Evolutionary conservation across 2,113 vertebrate genomes (phyloP).

Genomic region (Perccottus glenii): DNA sequence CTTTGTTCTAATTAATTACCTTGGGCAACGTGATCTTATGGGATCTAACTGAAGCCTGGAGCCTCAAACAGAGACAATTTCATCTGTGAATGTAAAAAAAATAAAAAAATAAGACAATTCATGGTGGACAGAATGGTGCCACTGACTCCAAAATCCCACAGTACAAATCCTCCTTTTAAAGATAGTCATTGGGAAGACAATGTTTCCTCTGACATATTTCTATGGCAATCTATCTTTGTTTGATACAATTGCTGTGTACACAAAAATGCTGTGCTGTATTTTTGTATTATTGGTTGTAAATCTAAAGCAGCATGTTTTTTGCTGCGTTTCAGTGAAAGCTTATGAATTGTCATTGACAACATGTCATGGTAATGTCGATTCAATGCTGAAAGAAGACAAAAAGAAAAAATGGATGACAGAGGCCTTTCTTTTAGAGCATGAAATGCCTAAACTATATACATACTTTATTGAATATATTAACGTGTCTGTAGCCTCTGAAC

Average conservation of each 20-base stretch:
- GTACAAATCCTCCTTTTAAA: neutral
- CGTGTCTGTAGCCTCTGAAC: no score
- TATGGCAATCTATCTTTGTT: neutral
- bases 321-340: conserved; percentile 10
- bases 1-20: conserved; percentile 6
- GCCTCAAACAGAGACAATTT: neutral
- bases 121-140: neutral
- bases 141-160: conserved; percentile 1
- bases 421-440: no score
- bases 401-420: neutral
- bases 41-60: neutral
- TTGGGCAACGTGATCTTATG: neutral
- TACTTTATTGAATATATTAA: no score
- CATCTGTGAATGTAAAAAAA: neutral
- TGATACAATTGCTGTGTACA: conserved; percentile 5
- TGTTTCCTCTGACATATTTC: neutral
- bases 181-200: conserved; percentile 1
- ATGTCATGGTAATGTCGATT: conserved; percentile 26
- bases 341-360: conserved; percentile 40
- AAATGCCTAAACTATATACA: no score
- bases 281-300: neutral
- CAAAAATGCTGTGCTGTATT: neutral
- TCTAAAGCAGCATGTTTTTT: neutral
- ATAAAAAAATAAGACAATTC: conserved; percentile 2
- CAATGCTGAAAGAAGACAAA: conserved; percentile 13